Evolutionary conservation across 2,113 vertebrate species (phyloP), one percentile per base, ranked within the genome.

Genomic region (Columba livia): DNA sequence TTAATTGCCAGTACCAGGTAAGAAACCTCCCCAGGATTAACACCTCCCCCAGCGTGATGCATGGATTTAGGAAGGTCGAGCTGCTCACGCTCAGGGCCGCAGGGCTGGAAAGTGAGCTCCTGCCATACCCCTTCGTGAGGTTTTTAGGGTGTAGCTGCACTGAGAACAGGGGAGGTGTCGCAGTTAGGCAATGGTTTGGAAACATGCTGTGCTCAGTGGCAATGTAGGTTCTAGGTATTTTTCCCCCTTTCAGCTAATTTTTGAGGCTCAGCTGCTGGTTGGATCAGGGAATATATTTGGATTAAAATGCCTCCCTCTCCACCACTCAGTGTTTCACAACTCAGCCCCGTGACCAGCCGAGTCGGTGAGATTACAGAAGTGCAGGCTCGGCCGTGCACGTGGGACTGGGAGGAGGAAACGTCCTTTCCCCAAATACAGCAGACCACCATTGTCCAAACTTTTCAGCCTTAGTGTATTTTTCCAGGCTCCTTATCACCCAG

Each of bases 11-110:
- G 69, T 48, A 73, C 25, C 54, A 72, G 42, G 70, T 54, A 26
- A 62, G 86, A 88, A 90, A 62, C 18, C 9, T 67, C n/a, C 15
- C 15, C 1, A 15, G 57, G 29, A 21, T 74, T 25, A 51, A 58
- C 11, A 4, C 29, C 73, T 53, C 14, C 7, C 40, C 29, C 0
- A 2, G 40, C 1, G 0, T 11, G 56, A 34, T 14, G 8, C 4
- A 10, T 4, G 6, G 65, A 44, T 50, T 31, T 4, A 3, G 53
- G 31, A 58, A 67, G 36, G 28, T 1, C 1, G 7, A 38, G 28
- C 17, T 34, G 12, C 40, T 70, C 28, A 17, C 42, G 8, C 40
- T 1, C 6, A 5, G 31, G 34, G 34, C 14, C 50, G n/a, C 1
- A 0, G 36, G 36, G 54, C 64, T 72, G 54, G 31, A 40, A 36